phyloP scores from a whole-genome alignment of 64 coral and sea anemone species.

The Montipora capricornis region DNA sequence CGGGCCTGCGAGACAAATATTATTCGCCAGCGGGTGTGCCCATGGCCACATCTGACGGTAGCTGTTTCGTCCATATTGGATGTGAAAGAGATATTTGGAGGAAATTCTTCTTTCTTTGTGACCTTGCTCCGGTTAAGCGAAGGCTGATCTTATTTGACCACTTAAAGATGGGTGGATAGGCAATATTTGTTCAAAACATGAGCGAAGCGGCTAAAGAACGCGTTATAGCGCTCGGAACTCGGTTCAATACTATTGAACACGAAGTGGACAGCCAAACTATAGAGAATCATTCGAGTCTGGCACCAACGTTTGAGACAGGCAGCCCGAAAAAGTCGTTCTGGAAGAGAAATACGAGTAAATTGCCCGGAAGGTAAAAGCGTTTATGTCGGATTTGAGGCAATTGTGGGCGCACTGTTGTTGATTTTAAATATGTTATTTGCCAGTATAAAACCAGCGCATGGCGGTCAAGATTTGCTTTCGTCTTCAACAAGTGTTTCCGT shows the following conservation, averaged over 20 bases:
- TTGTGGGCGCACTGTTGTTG: neutral
- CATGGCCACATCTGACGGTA: slow-evolving; percentile 18
- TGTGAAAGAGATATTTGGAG: neutral
- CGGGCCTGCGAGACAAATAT: slow-evolving; percentile 1
- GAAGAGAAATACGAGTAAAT: slow-evolving; percentile 94
- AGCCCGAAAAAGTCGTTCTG: slow-evolving; percentile 94
- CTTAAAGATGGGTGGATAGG: slow-evolving; percentile 21
- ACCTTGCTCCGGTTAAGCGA: neutral
- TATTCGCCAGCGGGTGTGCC: neutral
- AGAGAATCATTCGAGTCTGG: slow-evolving; percentile 40
- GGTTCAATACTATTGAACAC: slow-evolving; percentile 85
- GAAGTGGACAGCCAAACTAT: neutral
- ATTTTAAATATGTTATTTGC: slow-evolving; percentile 11
- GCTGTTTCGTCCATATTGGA: slow-evolving; percentile 48
- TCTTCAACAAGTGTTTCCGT: slow-evolving; percentile 30
- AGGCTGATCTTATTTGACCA: neutral
- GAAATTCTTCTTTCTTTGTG: neutral
- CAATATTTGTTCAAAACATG: slow-evolving; percentile 51
- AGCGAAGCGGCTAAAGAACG: slow-evolving; percentile 95
- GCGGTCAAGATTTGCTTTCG: slow-evolving; percentile 18
- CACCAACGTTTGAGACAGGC: slow-evolving; percentile 47
- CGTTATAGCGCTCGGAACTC: slow-evolving; percentile 91
- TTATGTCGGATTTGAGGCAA: neutral
- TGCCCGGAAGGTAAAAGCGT: slow-evolving; percentile 85
- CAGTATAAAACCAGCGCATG: slow-evolving; percentile 81